Evolutionary conservation across 2,888 invertebrate species (phyloP).

Genomic region (Drosophila melanocephala): DNA sequence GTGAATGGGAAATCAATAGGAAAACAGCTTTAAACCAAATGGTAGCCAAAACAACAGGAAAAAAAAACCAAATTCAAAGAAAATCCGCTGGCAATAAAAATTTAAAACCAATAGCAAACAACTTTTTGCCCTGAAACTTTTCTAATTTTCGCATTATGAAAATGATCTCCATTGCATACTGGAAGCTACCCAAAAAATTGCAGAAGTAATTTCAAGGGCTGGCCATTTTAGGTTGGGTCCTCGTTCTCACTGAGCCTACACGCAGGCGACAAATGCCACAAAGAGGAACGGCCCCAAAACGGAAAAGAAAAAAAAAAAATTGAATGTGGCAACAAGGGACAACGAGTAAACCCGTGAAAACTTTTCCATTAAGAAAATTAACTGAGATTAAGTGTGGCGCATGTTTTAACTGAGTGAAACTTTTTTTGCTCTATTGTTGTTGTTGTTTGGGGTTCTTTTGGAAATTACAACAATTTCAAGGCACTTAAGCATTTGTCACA

Average conservation of each 20-base stretch:
- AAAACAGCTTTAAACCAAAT: conserved; percentile 57
- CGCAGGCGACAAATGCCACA: conserved; percentile 51
- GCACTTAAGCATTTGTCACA: conserved; percentile 79
- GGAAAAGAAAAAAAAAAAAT: conserved; percentile 36
- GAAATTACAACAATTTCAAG: conserved; percentile 74
- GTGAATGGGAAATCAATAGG: conserved; percentile 76
- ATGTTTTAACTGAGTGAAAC: conserved; percentile 61
- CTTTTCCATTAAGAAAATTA: conserved; percentile 84
- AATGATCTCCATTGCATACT: conserved; percentile 56
- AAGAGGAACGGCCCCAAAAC: conserved; percentile 19
- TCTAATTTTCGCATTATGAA: conserved; percentile 79
- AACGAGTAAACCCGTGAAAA: conserved; percentile 67
- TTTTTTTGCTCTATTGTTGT: conserved; percentile 23
- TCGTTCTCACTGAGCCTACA: conserved; percentile 30
- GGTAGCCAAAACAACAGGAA: background rate
- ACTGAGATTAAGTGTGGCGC: conserved; percentile 82
- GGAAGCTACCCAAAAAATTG: conserved; percentile 27
- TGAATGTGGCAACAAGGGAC: conserved; percentile 39
- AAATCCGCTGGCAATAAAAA: conserved; percentile 41
- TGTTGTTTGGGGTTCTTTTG: conserved; percentile 24
- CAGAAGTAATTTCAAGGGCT: conserved; percentile 42
- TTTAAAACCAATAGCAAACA: conserved; percentile 57
- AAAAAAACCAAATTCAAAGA: conserved; percentile 6
- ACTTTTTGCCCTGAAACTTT: conserved; percentile 65
- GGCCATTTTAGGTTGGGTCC: conserved; percentile 23